These are phyloP conservation scores for Eueides isabella DNA, from an alignment of 1,140 invertebrate genomes.

Conservation along the genomic window DNA sequence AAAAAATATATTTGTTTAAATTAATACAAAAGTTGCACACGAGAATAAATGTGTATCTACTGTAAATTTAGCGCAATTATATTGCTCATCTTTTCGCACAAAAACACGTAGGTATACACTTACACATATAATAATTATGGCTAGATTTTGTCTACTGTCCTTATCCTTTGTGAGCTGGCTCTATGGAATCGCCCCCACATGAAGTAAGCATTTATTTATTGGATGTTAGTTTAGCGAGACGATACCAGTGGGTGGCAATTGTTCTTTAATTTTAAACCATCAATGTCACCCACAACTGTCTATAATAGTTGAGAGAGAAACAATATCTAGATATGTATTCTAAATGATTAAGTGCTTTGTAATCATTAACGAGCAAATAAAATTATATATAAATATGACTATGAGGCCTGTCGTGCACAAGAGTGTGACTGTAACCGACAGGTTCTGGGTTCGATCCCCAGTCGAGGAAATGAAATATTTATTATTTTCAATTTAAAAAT, in stretches of 20 bases:
- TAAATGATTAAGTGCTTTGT: background rate
- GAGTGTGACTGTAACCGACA: too few species aligned
- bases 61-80: background rate
- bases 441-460: too few species aligned
- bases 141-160: constrained; percentile 1
- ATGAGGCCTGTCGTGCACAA: too few species aligned
- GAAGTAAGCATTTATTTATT: constrained; percentile 20
- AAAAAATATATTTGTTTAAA: too few species aligned
- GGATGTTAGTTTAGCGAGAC: constrained; percentile 17
- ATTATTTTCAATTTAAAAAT: too few species aligned
- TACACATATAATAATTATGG: constrained; percentile 10
- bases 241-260: constrained; percentile 16
- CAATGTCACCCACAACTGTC: constrained; percentile 17
- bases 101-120: too few species aligned
- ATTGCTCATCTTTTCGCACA: background rate
- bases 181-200: constrained; percentile 17
- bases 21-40: too few species aligned
- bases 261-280: constrained; percentile 23
- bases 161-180: constrained; percentile 7
- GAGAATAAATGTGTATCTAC: background rate
- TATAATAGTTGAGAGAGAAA: background rate
- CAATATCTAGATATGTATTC: background rate
- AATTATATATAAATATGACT: background rate
- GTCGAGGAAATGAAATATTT: too few species aligned
- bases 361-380: background rate